Evolutionary conservation across 2,888 invertebrate species (phyloP).

Genomic region (Caenorhabditis drosophilae): DNA sequence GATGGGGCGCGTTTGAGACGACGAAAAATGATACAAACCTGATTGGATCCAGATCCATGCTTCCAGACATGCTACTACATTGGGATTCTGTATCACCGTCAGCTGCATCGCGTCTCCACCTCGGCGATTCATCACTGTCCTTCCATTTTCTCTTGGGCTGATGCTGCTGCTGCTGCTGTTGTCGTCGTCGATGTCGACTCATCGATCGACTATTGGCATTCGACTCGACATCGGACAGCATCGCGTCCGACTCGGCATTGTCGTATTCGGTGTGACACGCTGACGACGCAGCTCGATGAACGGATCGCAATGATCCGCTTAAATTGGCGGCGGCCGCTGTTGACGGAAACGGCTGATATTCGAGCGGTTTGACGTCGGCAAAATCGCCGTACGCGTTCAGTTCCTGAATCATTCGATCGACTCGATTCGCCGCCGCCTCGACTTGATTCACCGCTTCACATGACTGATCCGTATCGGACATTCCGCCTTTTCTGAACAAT

Average conservation of each 20-base stretch:
- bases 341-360: constrained; percentile 51
- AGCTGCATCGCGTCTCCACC: constrained; percentile 31
- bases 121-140: constrained; percentile 7
- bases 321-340: too few species aligned
- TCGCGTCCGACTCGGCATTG: constrained; percentile 59
- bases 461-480: constrained; percentile 25
- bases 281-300: constrained; percentile 52
- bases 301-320: constrained; percentile 38
- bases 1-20: not conserved
- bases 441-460: constrained; percentile 46
- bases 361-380: constrained; percentile 45
- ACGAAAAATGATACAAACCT: too few species aligned
- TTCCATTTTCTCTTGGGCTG: constrained; percentile 13
- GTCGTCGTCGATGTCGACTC: too few species aligned
- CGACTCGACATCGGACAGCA: constrained; percentile 39
- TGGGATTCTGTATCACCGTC: constrained; percentile 50
- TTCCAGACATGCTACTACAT: constrained; percentile 39
- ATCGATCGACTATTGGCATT: constrained; percentile 12
- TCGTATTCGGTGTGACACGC: constrained; percentile 68
- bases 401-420: constrained; percentile 65
- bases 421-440: constrained; percentile 61
- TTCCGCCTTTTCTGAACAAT: constrained; percentile 28
- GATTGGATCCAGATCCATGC: constrained; percentile 38
- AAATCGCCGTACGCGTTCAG: constrained; percentile 52
- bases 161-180: too few species aligned